Evolutionary conservation across 2,888 invertebrate genomes (phyloP), one percentile per base, ranked within the genome.

Genomic region (Azorinus chamasolen): DNA sequence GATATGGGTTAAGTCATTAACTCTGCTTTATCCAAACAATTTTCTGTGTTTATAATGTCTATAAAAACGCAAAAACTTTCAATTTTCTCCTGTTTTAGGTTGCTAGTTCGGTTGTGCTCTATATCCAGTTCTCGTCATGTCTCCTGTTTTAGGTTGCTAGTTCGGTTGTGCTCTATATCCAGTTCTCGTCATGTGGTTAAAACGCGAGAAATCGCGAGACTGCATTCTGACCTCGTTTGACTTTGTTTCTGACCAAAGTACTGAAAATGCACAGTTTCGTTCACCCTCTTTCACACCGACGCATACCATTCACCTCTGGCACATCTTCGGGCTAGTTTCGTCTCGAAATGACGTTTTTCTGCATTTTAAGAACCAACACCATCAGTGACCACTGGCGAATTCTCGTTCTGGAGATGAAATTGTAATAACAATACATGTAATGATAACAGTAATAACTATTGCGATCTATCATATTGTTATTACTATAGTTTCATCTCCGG

Each of bases 101-200:
- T 84, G 84, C 83, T 83, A 86, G 83, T 83, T 84, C 83, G 84
- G 86, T 86, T 83, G 86, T 86, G 83, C 84, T 81, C 79, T 80
- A 79, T 83, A 79, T 75, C 66, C 63, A 81, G 74, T 37, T 87
- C 84, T 80, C 87, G 87, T 85, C 87, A 87, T 80, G n/a, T 75
- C 72, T 78, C 75, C 69, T 68, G 78, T 78, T 81, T 75, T 75
- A 83, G 83, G 84, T 86, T 84, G 84, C 83, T 83, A 86, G 83
- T 83, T 84, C 83, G 84, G 86, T 86, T 83, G 86, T 86, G 83
- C 84, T 81, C 79, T 80, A 79, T 83, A 79, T 75, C 66, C 63
- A 81, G 74, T 37, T 87, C 84, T 80, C 87, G 87, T 85, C 87
- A 87, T 80, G 87, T 84, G 85, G 81, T 83, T 69, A 65, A 27